Conservation (phyloP, 2,113 vertebrate species). For the Anser cygnoides region DNA sequence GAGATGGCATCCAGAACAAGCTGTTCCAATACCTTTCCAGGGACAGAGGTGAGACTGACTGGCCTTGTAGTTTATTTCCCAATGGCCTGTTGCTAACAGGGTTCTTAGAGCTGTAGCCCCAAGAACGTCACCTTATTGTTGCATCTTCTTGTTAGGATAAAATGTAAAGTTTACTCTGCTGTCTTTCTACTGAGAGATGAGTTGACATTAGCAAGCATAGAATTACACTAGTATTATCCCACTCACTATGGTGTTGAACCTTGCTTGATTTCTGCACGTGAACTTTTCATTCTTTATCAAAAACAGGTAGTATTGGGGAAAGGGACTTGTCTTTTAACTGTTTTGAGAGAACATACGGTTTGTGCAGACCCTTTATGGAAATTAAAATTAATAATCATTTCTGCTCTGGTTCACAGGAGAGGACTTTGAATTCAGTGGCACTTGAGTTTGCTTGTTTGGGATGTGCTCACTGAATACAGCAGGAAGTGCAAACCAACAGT, state of each 20-base stretch:
- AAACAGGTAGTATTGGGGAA: accelerated
- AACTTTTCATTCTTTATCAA: not conserved
- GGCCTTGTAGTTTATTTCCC: not conserved
- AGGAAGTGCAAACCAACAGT: not conserved
- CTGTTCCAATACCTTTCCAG: too few relatives aligned
- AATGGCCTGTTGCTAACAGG: not conserved
- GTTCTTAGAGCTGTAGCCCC: not conserved
- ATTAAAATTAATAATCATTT: not conserved
- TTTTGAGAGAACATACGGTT: not conserved
- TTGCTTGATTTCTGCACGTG: not conserved
- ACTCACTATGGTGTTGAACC: not conserved
- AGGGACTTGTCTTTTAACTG: not conserved
- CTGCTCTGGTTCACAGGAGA: not conserved
- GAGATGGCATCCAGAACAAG: too few relatives aligned
- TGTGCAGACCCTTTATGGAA: not conserved
- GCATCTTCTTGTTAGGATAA: not conserved
- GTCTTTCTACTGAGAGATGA: not conserved
- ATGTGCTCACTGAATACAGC: not conserved
- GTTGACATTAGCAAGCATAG: not conserved
- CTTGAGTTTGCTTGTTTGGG: not conserved
- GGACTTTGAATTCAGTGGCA: not conserved
- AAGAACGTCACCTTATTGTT: not conserved
- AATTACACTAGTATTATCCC: not conserved
- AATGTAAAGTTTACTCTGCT: not conserved
- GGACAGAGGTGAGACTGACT: too few relatives aligned